Conservation (phyloP, 2,113 vertebrate genomes). For the Numenius arquata region DNA sequence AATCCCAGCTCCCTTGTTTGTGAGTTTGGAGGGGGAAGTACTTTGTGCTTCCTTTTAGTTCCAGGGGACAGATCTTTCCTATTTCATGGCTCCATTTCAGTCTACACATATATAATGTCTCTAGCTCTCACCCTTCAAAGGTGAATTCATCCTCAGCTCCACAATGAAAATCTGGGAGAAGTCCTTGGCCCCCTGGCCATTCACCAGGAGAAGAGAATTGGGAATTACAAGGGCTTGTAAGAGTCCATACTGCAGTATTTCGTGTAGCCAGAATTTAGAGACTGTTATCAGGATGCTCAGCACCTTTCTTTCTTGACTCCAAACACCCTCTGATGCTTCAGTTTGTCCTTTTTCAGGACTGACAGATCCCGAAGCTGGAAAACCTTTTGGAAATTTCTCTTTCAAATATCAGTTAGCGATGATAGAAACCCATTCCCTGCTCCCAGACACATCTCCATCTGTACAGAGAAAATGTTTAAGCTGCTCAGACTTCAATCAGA, state of each 20-base stretch:
- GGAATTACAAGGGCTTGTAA: not conserved
- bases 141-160: not conserved
- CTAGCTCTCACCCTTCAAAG: not conserved
- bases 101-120: not conserved
- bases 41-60: not conserved
- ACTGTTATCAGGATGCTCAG: not conserved
- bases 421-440: not conserved
- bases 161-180: not conserved
- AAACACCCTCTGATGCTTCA: not conserved
- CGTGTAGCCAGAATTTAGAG: not conserved
- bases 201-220: not conserved
- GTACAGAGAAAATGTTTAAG: not conserved
- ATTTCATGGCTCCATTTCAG: not conserved
- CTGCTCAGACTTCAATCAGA: not conserved
- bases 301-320: not conserved
- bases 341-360: not conserved
- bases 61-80: not conserved
- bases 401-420: not conserved
- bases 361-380: not conserved
- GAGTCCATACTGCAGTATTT: not conserved
- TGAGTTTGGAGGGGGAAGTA: not conserved
- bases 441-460: not conserved
- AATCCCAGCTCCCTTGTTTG: fast-evolving
- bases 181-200: not conserved
- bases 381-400: not conserved